Conservation (phyloP, 2,113 vertebrate species). For the Pomatorhinus ruficollis region DNA sequence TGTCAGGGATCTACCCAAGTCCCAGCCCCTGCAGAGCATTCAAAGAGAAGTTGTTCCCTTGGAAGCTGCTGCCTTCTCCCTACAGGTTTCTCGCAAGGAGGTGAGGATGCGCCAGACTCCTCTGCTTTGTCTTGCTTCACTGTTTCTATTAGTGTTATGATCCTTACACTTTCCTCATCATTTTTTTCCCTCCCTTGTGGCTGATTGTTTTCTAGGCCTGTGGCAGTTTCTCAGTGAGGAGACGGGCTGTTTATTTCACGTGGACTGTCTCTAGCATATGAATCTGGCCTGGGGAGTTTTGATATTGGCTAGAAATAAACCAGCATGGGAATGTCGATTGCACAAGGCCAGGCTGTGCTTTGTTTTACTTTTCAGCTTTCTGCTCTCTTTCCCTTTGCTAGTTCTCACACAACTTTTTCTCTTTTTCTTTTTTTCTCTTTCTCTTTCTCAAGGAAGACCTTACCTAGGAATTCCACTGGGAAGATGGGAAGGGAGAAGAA, state of each 20-base stretch:
- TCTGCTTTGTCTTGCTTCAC: background rate
- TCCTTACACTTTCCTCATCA: background rate
- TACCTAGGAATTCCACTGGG: background rate
- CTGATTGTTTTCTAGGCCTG: background rate
- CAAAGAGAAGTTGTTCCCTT: background rate
- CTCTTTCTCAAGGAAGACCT: background rate
- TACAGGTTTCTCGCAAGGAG: background rate
- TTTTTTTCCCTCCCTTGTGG: background rate
- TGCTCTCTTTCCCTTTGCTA: background rate
- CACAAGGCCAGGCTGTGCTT: background rate
- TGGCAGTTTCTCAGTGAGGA: background rate
- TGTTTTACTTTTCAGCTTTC: background rate
- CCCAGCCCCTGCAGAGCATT: background rate
- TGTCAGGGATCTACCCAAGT: background rate
- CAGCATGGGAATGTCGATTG: background rate
- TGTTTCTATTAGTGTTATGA: background rate
- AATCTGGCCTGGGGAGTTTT: background rate
- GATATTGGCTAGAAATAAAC: background rate
- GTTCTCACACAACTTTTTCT: background rate
- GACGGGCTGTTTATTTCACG: background rate
- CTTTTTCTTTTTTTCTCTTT: rapidly evolving
- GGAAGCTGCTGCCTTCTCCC: background rate
- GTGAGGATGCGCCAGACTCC: background rate
- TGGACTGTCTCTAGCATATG: background rate
- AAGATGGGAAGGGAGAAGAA: background rate